Percentiles rank a stretch among this genome's conserved stretches.
Conservation (phyloP, 2,113 vertebrate species). For the Myotis lucifugus region DNA sequence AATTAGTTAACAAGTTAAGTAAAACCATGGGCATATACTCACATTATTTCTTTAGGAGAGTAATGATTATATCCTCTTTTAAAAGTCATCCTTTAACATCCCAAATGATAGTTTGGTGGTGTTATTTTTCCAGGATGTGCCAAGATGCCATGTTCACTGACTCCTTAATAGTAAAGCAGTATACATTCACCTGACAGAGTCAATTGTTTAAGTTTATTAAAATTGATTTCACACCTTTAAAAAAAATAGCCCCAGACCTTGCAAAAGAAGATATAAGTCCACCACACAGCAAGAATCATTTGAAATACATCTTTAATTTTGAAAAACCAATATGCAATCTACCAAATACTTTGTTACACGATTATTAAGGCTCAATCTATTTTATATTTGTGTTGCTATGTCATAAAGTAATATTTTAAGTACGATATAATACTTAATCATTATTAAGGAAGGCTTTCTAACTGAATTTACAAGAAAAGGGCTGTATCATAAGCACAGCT, state of each 20-base stretch:
- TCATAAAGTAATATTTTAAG: constrained; percentile 79
- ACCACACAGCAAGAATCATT: constrained; percentile 65
- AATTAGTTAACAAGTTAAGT: constrained; percentile 16
- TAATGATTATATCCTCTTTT: constrained; percentile 27
- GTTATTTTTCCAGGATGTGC: constrained; percentile 28
- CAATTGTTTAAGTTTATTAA: constrained; percentile 56
- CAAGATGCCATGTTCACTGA: neutral
- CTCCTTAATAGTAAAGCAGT: constrained; percentile 3
- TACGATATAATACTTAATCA: constrained; percentile 75
- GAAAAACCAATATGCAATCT: constrained; percentile 85
- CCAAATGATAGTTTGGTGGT: neutral
- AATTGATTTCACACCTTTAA: constrained; percentile 58
- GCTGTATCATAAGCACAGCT: neutral
- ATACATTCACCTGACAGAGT: constrained; percentile 27
- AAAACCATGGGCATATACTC: neutral
- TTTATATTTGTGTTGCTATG: constrained; percentile 75
- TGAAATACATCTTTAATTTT: constrained; percentile 87
- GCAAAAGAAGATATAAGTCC: constrained; percentile 60
- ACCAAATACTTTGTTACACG: constrained; percentile 85
- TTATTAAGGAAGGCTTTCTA: constrained; percentile 58
- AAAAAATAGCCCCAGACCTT: constrained; percentile 44
- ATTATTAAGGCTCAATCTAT: constrained; percentile 78
- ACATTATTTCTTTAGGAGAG: neutral
- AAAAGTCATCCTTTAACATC: neutral
- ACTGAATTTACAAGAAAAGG: constrained; percentile 42